Base-by-base conservation (phyloP, 2,888 invertebrate genomes). In the Drosophila monieri region DNA sequence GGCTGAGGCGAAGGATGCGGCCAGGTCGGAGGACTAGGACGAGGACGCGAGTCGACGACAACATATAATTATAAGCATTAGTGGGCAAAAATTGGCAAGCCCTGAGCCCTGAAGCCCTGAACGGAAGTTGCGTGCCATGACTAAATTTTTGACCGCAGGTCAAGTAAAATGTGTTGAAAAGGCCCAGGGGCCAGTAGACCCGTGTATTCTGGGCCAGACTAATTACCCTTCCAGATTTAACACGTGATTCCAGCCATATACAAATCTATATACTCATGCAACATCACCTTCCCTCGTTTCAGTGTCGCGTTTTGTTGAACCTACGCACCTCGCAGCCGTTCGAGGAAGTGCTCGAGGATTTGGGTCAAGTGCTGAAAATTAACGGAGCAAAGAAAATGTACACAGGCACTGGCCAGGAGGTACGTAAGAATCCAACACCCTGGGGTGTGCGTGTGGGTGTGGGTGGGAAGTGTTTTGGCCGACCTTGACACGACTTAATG, bases 341-440 rank as follows among this genome's bases (percentile, higher is more conserved):
- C 90, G 98, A 98, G 92, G 98, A 98, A 90, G 97, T 98, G 32
- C 93, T 98, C 61, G 96, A 96, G 90, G 98, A 98, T 92, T 93
- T 98, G 88, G 98, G 98, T 47, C 96, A 97, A 92, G 97, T 98
- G 48, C 93, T 98, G 74, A 97, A 97, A 93, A 96, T 97, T 95
- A 96, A 94, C 88, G 96, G 97, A 68, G 97, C 97, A 74, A 96
- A 96, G 91, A 94, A 96, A 90, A 97, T 98, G 95, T 97, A 96
- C 92, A 98, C 98, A 30, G 96, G 97, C 48, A 95, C 95, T 35
- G 97, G 97, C 35, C 97, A 97, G 93, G 97, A 97, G 95, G 98
- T 97, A 92, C 92, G 92, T 80, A 18, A 5, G 23, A 1, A 9
- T 12, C 18, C 12, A 14, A n/a, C 2, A 6, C 15, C 21, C 9